Conservation (phyloP, 2,888 invertebrate species). For the Cecidostiba fungosa region DNA sequence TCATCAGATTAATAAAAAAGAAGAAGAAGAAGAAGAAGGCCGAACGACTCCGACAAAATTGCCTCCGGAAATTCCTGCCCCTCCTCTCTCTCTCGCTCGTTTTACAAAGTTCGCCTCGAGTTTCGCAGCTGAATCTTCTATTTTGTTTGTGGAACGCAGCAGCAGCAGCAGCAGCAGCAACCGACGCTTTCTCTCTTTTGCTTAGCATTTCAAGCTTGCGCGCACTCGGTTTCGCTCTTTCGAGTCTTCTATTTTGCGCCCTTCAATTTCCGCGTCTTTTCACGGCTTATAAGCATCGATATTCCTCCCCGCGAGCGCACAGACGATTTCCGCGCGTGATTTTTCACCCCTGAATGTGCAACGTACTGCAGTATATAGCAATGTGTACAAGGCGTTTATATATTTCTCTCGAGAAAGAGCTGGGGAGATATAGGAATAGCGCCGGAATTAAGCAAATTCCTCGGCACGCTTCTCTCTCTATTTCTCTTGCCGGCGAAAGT, state of each 20-base stretch:
- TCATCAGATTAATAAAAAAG: constrained; percentile 50
- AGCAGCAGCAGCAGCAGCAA: no score
- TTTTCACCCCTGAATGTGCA: neutral
- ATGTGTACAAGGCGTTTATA: neutral
- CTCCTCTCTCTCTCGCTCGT: neutral
- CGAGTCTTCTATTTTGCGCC: constrained; percentile 6
- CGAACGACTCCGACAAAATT: constrained; percentile 15
- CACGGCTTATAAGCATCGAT: constrained; percentile 39
- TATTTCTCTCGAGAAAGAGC: neutral
- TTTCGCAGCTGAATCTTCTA: constrained; percentile 45
- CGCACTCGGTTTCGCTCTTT: neutral
- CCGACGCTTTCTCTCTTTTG: neutral
- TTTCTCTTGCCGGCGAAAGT: neutral
- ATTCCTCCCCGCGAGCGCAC: neutral
- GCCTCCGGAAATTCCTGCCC: constrained; percentile 40
- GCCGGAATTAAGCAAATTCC: constrained; percentile 7
- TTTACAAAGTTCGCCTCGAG: constrained; percentile 45
- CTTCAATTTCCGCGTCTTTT: constrained; percentile 44
- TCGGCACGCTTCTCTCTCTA: neutral
- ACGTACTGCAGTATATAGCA: neutral
- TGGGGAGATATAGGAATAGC: neutral
- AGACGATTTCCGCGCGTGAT: constrained; percentile 9
- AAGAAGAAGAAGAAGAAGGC: neutral
- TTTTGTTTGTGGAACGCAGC: constrained; percentile 22
- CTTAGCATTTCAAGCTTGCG: constrained; percentile 3